These are phyloP conservation scores for Gerris lacustris DNA, from an alignment of 2,888 invertebrate species.

Conservation along the genomic window DNA sequence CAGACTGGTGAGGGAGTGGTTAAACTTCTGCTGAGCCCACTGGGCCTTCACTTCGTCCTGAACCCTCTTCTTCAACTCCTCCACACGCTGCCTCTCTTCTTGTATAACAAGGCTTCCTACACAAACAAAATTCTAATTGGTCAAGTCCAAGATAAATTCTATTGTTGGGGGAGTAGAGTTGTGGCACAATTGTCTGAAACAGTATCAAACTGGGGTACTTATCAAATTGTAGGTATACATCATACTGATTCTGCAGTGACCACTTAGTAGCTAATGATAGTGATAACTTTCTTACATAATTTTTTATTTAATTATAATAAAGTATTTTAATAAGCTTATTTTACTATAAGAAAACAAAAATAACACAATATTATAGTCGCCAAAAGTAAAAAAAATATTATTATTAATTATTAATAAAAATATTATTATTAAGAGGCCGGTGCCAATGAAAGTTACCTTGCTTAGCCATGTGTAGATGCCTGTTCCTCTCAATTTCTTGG, in stretches of 20 bases:
- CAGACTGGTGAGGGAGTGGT: constrained; percentile 48
- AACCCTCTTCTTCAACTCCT: constrained; percentile 70
- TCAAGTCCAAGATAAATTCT: background rate
- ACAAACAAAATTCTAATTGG: constrained; percentile 19
- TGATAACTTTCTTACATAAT: too few species aligned
- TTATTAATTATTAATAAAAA: constrained; percentile 10
- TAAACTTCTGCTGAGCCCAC: constrained; percentile 53
- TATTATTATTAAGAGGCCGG: too few species aligned
- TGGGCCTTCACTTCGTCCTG: constrained; percentile 81
- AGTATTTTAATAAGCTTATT: too few species aligned
- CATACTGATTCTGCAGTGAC: too few species aligned
- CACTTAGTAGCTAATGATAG: too few species aligned
- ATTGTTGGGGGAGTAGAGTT: constrained; percentile 2
- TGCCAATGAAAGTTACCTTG: constrained; percentile 50
- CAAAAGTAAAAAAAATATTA: constrained; percentile 13
- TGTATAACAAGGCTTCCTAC: constrained; percentile 82
- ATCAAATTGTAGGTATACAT: background rate
- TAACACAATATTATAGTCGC: too few species aligned
- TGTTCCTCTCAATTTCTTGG: constrained; percentile 77
- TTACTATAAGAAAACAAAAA: too few species aligned
- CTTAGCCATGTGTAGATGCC: constrained; percentile 73
- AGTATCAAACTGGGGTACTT: background rate
- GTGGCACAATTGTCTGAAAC: background rate
- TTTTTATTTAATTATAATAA: too few species aligned
- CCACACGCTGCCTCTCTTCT: constrained; percentile 75